phyloP scores from a whole-genome alignment of 2,113 vertebrate species.

The Leucopsar rothschildi region DNA sequence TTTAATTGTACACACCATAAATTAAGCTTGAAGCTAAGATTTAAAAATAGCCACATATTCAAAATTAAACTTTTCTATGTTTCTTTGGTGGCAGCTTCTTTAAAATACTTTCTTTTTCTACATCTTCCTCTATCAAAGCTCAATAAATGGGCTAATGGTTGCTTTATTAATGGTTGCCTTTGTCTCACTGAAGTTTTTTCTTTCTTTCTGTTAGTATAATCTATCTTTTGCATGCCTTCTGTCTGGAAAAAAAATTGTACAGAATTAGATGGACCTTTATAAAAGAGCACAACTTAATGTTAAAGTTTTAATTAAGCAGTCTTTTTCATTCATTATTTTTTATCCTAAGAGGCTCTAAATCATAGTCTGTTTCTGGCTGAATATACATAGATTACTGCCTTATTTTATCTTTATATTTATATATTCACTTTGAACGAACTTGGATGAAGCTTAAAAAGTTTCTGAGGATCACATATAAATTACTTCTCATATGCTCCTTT shows the following conservation, averaged over 20 bases:
- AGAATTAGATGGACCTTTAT: constrained; percentile 24
- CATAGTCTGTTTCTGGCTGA: background rate
- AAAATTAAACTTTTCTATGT: background rate
- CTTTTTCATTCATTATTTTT: constrained; percentile 47
- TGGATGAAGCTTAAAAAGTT: background rate
- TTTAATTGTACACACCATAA: background rate
- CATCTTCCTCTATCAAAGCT: background rate
- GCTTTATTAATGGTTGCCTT: background rate
- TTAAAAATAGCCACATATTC: background rate
- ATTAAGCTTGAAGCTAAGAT: background rate
- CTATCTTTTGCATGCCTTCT: background rate
- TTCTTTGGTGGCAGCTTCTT: background rate
- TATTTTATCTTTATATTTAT: constrained; percentile 12
- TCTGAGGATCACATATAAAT: background rate
- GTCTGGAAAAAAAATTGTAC: constrained; percentile 1
- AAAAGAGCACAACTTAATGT: constrained; percentile 16
- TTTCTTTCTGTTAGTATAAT: background rate
- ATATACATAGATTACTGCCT: background rate
- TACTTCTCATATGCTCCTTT: background rate
- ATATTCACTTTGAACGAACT: background rate
- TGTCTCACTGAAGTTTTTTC: background rate
- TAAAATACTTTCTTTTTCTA: background rate
- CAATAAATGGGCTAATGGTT: background rate
- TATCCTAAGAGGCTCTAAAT: constrained; percentile 13
- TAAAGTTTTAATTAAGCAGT: constrained; percentile 39